Evolutionary conservation across 2,113 vertebrate genomes (phyloP), one percentile per base, ranked within the genome.

Genomic region (Mellivora capensis): DNA sequence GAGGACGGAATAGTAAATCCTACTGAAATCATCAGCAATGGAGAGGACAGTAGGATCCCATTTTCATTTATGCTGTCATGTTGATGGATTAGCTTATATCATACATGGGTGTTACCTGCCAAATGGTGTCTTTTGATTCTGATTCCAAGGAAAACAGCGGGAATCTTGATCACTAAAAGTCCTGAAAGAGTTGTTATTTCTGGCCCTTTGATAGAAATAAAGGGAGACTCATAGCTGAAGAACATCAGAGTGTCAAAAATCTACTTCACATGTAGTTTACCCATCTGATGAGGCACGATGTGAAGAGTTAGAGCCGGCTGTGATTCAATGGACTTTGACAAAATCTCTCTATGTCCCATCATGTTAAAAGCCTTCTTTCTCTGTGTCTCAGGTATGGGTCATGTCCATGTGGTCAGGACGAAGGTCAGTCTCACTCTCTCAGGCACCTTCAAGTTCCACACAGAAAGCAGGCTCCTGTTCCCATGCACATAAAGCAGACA

Each of bases 141-240:
- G 62, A 94, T 93, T 98, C 92, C 97, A 98, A 98, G 94, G 94
- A 97, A 98, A 98, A 97, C 97, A 98, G 71, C 57, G 90, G 87
- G 92, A 88, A 97, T 97, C 93, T 93, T 61, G 94, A 76, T 49
- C 3, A 1, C 82, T 93, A 93, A 97, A 98, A 96, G 31, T 39
- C 96, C 94, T 69, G 54, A 95, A 95, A 80, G 74, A 72, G 79
- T 89, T 95, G 3, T 74, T 97, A 91, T 96, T 98, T 98, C 97
- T 98, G 34, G 71, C 57, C 91, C 61, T 98, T 98, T 96, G 87
- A 71, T 92, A 97, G 77, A 98, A 97, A 93, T 87, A 97, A 98
- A 90, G 91, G 97, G 91, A 87, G 47, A 95, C 34, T 64, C 52
- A 23, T 59, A 96, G 85, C 6, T 97, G 21, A 64, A 88, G 42